A percentile compares a stretch with the other conserved stretches of the same genome.
These are phyloP conservation scores for Liasis olivaceus DNA, from an alignment of 2,797 vertebrate genomes.

Conservation along the genomic window DNA sequence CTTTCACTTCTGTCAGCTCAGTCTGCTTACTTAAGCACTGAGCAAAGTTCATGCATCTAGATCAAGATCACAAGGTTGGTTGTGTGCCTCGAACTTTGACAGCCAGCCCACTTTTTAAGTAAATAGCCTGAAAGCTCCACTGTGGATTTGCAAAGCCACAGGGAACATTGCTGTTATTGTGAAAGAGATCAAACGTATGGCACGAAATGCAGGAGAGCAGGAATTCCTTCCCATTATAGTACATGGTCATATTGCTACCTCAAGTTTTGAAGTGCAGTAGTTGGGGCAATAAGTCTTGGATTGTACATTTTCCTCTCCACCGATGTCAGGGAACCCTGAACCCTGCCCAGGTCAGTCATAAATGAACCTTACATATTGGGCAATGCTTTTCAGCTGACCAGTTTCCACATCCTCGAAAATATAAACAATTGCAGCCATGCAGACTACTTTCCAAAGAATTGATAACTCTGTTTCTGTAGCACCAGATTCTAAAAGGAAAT, in stretches of 20 bases:
- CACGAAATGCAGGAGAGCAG: not conserved
- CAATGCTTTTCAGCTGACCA: not conserved
- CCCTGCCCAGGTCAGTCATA: not conserved
- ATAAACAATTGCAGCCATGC: not conserved
- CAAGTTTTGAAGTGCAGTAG: too few species aligned
- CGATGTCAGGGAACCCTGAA: not conserved
- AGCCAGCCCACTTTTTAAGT: not conserved
- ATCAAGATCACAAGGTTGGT: conserved; percentile 9
- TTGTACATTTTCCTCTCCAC: not conserved
- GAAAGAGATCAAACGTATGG: not conserved
- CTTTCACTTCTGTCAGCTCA: not conserved
- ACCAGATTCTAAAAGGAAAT: not conserved
- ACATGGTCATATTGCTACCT: too few species aligned
- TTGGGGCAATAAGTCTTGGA: not conserved
- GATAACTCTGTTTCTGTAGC: too few species aligned
- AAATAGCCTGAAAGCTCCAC: not conserved
- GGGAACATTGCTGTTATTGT: not conserved
- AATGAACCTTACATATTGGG: not conserved
- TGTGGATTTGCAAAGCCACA: not conserved
- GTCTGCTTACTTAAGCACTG: not conserved
- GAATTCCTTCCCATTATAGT: not conserved
- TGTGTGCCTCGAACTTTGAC: not conserved
- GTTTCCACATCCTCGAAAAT: not conserved
- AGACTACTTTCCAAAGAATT: not conserved
- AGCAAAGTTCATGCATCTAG: conserved; percentile 26